Conservation (phyloP, 2,113 vertebrate genomes). For the Spea multiplicata region DNA sequence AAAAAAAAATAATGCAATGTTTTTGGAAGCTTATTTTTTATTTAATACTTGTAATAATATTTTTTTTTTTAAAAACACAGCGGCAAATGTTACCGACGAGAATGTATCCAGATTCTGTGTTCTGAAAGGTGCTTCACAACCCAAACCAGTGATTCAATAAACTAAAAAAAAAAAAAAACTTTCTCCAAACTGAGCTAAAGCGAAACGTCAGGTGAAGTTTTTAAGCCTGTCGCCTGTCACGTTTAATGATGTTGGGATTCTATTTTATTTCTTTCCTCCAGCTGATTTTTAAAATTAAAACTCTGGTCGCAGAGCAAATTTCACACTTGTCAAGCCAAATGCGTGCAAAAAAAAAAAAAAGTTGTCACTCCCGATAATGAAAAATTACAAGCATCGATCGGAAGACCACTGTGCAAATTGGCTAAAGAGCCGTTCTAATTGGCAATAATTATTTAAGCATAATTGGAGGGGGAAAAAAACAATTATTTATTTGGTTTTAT, state of each 20-base stretch:
- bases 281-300: neutral
- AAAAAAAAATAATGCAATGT: too few relatives aligned
- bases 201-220: too few relatives aligned
- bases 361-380: conserved; percentile 19
- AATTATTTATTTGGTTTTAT: neutral
- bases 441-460: conserved; percentile 31
- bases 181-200: too few relatives aligned
- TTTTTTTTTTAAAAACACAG: too few relatives aligned
- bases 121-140: too few relatives aligned
- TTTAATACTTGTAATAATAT: too few relatives aligned
- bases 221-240: too few relatives aligned
- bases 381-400: conserved; percentile 22
- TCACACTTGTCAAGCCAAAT: conserved; percentile 15
- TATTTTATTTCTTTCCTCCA: neutral
- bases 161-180: too few relatives aligned
- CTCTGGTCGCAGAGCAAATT: conserved; percentile 1
- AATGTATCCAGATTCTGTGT: too few relatives aligned
- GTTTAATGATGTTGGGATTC: neutral
- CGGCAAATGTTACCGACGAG: too few relatives aligned
- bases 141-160: too few relatives aligned
- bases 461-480: conserved; percentile 9
- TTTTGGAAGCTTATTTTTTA: too few relatives aligned
- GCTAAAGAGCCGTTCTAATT: neutral
- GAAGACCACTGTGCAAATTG: neutral
- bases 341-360: conserved; percentile 8